Evolutionary conservation across 2,113 vertebrate species (phyloP).

Genomic region (Notarius quadriscutis): DNA sequence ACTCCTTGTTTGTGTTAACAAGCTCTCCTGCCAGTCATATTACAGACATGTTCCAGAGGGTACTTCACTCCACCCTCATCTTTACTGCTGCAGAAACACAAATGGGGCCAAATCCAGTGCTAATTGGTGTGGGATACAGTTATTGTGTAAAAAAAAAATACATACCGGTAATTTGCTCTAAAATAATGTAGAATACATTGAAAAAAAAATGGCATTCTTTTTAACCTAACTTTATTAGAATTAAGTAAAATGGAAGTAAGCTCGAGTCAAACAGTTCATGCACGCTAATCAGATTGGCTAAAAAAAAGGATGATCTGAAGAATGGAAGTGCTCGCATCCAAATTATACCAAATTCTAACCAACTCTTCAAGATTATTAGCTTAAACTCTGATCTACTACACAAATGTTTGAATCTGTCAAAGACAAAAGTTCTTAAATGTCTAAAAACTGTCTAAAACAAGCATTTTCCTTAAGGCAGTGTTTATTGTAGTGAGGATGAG

Average conservation of each 20-base stretch:
- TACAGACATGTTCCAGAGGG: not conserved
- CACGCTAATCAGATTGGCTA: not conserved
- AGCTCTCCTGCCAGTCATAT: not conserved
- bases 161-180: not conserved
- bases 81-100: not conserved
- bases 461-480: not conserved
- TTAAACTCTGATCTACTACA: not conserved
- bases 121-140: not conserved
- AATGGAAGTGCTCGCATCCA: not conserved
- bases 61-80: not conserved
- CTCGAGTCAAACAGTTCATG: not conserved
- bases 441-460: not conserved
- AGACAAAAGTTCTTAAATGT: not conserved
- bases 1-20: not conserved
- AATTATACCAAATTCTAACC: not conserved
- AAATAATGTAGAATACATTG: not conserved
- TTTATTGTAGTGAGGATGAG: not conserved
- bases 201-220: not conserved
- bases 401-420: not conserved
- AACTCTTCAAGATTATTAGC: not conserved
- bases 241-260: not conserved
- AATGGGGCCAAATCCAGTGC: not conserved
- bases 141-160: not conserved
- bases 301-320: not conserved
- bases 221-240: not conserved